A percentile compares a stretch with the other conserved stretches of the same genome.
These are phyloP conservation scores for Stenolophus ochropezus DNA, from an alignment of 2,888 invertebrate genomes.

Conservation along the genomic window DNA sequence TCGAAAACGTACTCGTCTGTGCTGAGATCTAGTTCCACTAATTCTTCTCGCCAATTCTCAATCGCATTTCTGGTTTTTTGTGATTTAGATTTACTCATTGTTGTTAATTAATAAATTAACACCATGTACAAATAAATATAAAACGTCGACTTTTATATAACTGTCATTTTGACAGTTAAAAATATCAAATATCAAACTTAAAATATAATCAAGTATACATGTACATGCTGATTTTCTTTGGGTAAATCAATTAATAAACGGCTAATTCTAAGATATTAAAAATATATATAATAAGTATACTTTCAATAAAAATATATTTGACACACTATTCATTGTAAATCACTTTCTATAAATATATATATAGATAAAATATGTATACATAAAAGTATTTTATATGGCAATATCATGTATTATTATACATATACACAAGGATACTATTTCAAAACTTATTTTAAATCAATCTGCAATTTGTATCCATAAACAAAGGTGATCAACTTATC, in stretches of 20 bases:
- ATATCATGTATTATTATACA: too few relatives aligned
- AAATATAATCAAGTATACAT: neutral
- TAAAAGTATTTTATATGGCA: neutral
- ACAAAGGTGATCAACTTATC: too few relatives aligned
- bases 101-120: neutral
- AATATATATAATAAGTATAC: too few relatives aligned
- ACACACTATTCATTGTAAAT: neutral
- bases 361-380: neutral
- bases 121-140: neutral
- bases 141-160: neutral
- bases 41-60: neutral
- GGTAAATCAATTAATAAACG: too few relatives aligned
- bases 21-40: neutral
- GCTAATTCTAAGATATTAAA: too few relatives aligned
- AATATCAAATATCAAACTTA: neutral
- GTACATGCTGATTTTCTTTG: too few relatives aligned
- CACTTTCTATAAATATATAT: neutral
- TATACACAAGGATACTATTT: too few relatives aligned
- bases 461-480: too few relatives aligned
- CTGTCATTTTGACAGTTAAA: neutral
- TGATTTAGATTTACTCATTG: neutral
- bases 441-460: too few relatives aligned
- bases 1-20: neutral
- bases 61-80: neutral
- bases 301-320: neutral